Evolutionary conservation across 2,113 vertebrate species (phyloP), one percentile per base, ranked within the genome.

Genomic region (Corythornis vintsioides): DNA sequence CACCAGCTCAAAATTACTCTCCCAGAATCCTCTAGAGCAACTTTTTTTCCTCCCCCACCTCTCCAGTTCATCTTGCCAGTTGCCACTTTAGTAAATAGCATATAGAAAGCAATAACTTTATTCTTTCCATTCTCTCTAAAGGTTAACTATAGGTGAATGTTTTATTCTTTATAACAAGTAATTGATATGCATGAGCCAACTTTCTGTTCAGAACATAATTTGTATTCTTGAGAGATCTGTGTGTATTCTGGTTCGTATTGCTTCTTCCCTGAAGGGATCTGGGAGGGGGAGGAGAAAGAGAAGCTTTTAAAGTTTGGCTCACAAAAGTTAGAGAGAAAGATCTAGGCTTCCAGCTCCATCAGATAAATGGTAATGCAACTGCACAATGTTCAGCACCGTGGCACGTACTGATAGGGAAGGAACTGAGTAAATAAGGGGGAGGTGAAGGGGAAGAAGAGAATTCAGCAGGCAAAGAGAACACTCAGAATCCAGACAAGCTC

Each of bases 131-230:
- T 94, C 75, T 70, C 81, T 89, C 89, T 72, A 83, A 90, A 90
- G 83, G 93, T 95, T 95, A 97, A 94, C 87, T 70, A 83, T 53
- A 96, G 89, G 85, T 93, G 90, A 96, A 89, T 10, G 24, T 96
- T 93, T 94, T 89, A 91, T 85, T 85, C 89, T 97, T 95, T 95
- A 18, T 61, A 94, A 87, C 90, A 91, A 89, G 93, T 74, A 93
- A 95, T 84, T 93, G 88, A 86, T 63, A 88, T 93, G 69, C 76
- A 93, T 16, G 40, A 92, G 89, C 93, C 89, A 96, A 94, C 70
- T 96, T 96, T 90, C 78, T 82, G 55, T 89, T 94, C 83, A 92
- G 92, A 96, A 96, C 78, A 97, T 96, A 93, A 92, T 95, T 72
- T 96, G 88, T 94, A 94, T 96, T 94, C 90, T 95, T 93, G 78